A percentile compares a stretch with the other conserved stretches of the same genome.
Evolutionary conservation across 1,140 invertebrate genomes (phyloP).

Genomic region (Dryas iulia): DNA sequence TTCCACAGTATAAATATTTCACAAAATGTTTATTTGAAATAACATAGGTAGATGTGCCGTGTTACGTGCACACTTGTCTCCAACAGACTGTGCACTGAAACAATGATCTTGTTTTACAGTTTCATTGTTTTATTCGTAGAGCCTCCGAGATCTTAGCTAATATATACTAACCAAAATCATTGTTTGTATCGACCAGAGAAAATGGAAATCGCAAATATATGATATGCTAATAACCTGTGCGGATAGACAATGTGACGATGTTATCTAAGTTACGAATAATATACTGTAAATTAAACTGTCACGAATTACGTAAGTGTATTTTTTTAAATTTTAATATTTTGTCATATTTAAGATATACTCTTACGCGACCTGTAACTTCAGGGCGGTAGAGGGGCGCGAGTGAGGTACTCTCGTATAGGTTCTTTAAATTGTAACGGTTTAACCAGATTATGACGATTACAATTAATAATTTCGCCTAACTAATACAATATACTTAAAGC

Average conservation of each 20-base stretch:
- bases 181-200: constrained; percentile 1
- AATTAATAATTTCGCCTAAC: no score
- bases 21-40: neutral
- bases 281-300: neutral
- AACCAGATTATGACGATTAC: no score
- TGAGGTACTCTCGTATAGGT: no score
- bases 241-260: constrained; percentile 1
- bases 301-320: neutral
- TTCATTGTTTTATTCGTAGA: constrained; percentile 13
- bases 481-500: no score
- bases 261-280: neutral
- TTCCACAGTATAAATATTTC: neutral
- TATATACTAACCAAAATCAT: constrained; percentile 15
- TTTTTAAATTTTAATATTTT: neutral
- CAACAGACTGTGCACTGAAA: constrained; percentile 22
- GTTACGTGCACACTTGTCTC: constrained; percentile 14
- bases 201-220: constrained; percentile 5
- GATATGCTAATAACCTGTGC: constrained; percentile 9
- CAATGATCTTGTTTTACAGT: constrained; percentile 10
- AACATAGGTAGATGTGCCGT: neutral
- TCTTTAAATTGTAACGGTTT: no score
- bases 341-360: no score
- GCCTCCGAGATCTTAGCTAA: constrained; percentile 2
- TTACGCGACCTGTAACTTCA: no score
- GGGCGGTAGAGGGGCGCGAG: no score